Evolutionary conservation across 2,113 vertebrate species (phyloP).

Genomic region (Malurus cyaneus): DNA sequence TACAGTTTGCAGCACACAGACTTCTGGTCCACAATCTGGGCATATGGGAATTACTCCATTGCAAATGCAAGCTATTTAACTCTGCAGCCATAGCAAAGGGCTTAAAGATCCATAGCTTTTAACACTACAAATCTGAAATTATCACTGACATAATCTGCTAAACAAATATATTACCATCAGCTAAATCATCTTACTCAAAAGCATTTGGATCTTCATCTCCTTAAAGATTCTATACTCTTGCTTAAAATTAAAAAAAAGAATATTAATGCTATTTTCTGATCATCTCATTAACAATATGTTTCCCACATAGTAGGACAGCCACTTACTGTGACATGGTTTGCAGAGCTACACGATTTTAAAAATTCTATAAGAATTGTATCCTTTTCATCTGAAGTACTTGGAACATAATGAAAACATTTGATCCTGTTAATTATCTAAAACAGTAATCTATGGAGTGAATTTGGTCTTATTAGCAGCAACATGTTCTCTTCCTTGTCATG

Average conservation of each 20-base stretch:
- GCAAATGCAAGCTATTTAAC: background rate
- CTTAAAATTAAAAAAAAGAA: background rate
- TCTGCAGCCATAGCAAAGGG: background rate
- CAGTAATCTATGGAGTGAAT: background rate
- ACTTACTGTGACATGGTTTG: background rate
- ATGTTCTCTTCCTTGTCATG: background rate
- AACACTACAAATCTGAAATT: background rate
- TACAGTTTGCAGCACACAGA: background rate
- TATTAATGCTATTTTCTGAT: background rate
- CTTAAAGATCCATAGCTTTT: background rate
- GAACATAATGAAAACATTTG: constrained; percentile 16
- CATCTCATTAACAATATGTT: background rate
- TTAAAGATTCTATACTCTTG: background rate
- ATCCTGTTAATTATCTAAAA: background rate
- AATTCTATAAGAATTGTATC: background rate
- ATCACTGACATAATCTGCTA: background rate
- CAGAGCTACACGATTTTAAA: background rate
- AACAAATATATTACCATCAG: background rate
- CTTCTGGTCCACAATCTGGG: background rate
- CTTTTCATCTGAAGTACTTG: constrained; percentile 10
- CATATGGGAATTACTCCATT: background rate
- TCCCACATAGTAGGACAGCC: background rate
- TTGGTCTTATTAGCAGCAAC: background rate
- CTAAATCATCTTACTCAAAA: background rate
- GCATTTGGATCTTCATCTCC: background rate